Percentiles rank a stretch among this genome's conserved stretches.
Conservation (phyloP, 2,888 invertebrate species). For the Microchrysa polita region DNA sequence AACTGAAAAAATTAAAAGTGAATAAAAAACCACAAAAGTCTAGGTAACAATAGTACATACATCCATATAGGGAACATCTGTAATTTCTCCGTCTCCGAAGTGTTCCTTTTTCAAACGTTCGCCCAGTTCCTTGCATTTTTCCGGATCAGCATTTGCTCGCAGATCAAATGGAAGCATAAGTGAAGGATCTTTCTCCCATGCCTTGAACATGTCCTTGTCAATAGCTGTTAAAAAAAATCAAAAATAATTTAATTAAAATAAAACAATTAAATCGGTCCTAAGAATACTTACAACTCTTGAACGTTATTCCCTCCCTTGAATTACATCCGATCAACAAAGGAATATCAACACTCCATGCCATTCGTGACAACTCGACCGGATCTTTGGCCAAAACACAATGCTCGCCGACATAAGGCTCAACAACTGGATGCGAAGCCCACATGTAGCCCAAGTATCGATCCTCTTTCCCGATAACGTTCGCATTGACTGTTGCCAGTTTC, state of each 20-base stretch:
- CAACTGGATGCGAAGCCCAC: slow-evolving; percentile 60
- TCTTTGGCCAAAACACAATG: slow-evolving; percentile 57
- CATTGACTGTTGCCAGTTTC: slow-evolving; percentile 57
- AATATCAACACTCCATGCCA: slow-evolving; percentile 59
- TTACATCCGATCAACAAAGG: slow-evolving; percentile 61
- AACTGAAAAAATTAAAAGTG: background rate
- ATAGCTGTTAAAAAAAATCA: background rate
- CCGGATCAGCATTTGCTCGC: slow-evolving; percentile 53
- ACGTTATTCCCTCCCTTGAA: slow-evolving; percentile 61
- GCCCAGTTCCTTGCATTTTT: slow-evolving; percentile 54
- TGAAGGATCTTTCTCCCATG: background rate
- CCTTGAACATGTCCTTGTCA: background rate
- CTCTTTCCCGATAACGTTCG: slow-evolving; percentile 56
- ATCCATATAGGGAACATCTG: slow-evolving; percentile 17
- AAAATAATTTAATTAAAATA: too few relatives aligned
- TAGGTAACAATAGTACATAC: too few relatives aligned
- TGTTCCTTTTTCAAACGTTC: slow-evolving; percentile 56
- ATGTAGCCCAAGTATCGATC: slow-evolving; percentile 57
- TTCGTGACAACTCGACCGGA: slow-evolving; percentile 55
- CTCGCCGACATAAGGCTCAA: slow-evolving; percentile 60
- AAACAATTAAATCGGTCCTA: background rate
- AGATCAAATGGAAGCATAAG: slow-evolving; percentile 56
- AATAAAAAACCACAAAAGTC: background rate
- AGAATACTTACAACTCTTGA: slow-evolving; percentile 56
- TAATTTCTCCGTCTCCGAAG: slow-evolving; percentile 56